phyloP scores from a whole-genome alignment of 2,797 vertebrate genomes.

The Synaphobranchus kaupii region DNA sequence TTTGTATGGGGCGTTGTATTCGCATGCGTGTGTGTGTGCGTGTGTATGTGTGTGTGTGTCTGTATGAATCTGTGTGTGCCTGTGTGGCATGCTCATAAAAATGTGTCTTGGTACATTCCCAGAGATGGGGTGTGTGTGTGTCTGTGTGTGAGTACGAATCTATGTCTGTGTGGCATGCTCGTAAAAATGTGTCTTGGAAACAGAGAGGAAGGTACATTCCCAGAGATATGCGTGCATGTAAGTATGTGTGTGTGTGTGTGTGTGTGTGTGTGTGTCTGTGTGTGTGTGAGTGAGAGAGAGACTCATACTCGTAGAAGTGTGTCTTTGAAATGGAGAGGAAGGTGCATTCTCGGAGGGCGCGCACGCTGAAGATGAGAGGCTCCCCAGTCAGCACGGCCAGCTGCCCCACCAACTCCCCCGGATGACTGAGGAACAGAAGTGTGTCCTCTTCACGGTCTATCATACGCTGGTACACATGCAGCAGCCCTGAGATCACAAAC shows the following conservation, averaged over 20 bases:
- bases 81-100: too few relatives aligned
- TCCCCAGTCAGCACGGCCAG: constrained; percentile 92
- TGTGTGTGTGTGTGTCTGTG: neutral
- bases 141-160: neutral
- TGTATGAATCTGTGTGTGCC: too few relatives aligned
- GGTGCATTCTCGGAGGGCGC: constrained; percentile 79
- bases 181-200: constrained; percentile 67
- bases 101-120: too few relatives aligned
- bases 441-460: constrained; percentile 88
- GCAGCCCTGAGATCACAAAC: constrained; percentile 87
- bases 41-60: neutral
- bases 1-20: neutral
- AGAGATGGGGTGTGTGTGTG: neutral
- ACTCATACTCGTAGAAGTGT: constrained; percentile 78
- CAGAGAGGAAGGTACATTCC: constrained; percentile 74
- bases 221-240: constrained; percentile 36
- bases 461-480: constrained; percentile 92
- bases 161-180: too few relatives aligned
- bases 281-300: constrained; percentile 19
- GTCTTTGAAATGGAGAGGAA: constrained; percentile 77
- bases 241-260: neutral
- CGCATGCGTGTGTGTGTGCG: neutral
- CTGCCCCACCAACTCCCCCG: constrained; percentile 91
- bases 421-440: constrained; percentile 88
- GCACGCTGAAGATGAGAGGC: constrained; percentile 90